phyloP scores from a whole-genome alignment of 2,113 vertebrate genomes.

The Proteles cristata region DNA sequence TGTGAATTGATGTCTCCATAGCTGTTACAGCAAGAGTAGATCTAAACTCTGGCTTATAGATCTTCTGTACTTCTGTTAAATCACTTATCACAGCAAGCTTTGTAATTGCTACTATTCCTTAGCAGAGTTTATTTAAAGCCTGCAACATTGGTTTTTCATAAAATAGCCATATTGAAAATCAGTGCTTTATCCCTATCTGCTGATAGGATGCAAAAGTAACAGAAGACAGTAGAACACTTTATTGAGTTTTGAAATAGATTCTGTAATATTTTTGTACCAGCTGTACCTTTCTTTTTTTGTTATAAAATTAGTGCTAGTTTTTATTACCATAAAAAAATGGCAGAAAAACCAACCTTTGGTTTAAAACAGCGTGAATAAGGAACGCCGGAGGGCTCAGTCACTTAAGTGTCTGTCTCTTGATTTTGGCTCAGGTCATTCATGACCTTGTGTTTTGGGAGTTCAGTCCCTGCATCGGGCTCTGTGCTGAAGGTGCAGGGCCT shows the following conservation, averaged over 20 bases:
- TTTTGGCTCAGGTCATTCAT: too few relatives aligned
- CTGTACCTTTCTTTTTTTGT: not conserved
- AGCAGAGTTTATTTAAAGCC: not conserved
- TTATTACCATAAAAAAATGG: not conserved
- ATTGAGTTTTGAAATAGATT: not conserved
- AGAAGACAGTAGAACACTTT: conserved; percentile 2
- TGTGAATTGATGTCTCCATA: conserved; percentile 10
- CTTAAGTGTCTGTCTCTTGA: too few relatives aligned
- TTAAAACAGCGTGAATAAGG: conserved; percentile 41
- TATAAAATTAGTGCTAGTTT: not conserved
- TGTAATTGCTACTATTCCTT: conserved; percentile 5
- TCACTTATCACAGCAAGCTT: not conserved
- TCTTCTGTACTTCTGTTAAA: not conserved
- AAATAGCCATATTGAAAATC: not conserved
- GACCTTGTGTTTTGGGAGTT: too few relatives aligned
- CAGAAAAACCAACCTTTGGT: not conserved
- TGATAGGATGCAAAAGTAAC: not conserved
- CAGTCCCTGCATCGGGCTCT: too few relatives aligned
- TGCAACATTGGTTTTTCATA: not conserved
- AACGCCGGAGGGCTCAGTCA: too few relatives aligned
- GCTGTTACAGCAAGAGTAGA: not conserved
- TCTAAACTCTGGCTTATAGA: not conserved
- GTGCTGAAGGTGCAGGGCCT: too few relatives aligned
- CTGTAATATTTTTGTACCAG: conserved; percentile 3
- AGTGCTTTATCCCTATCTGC: not conserved